Percentiles rank a stretch among this genome's conserved stretches.
These are phyloP conservation scores for Ammodytes dubius DNA, from an alignment of 2,113 vertebrate species.

Conservation along the genomic window DNA sequence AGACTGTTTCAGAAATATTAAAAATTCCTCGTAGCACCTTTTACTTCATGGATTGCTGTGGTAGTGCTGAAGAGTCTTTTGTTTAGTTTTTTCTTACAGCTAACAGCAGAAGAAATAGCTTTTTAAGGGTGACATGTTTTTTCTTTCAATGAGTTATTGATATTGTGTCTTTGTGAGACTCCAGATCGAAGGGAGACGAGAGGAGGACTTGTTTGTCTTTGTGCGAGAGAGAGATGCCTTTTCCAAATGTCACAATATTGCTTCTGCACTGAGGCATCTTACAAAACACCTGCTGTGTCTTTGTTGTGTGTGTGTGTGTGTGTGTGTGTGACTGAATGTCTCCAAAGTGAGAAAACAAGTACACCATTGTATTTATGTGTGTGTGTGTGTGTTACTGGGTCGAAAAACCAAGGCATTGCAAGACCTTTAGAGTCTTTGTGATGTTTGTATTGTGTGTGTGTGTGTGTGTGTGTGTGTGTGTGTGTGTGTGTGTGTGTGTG, in stretches of 20 bases:
- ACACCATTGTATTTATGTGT: no score
- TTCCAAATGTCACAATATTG: constrained; percentile 61
- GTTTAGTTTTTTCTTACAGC: background rate
- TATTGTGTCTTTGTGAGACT: constrained; percentile 16
- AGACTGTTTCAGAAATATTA: no score
- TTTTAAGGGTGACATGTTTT: background rate
- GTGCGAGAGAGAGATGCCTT: constrained; percentile 30
- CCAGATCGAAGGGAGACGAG: constrained; percentile 35
- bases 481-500: constrained; percentile 1
- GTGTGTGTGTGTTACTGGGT: background rate
- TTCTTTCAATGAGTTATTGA: constrained; percentile 21
- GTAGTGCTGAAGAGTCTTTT: background rate
- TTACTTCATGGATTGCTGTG: background rate
- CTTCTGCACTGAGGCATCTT: constrained; percentile 25
- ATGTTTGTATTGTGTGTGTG: constrained; percentile 4
- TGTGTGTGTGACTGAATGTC: no score
- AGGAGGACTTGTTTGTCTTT: constrained; percentile 25
- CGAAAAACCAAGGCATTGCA: background rate
- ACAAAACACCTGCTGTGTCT: constrained; percentile 38
- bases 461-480: constrained; percentile 10
- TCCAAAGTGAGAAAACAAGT: no score
- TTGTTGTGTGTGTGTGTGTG: constrained; percentile 23
- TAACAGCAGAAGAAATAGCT: background rate
- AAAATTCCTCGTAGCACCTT: no score
- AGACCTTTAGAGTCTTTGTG: constrained; percentile 18